Evolutionary conservation across 2,113 vertebrate genomes (phyloP), one percentile per base, ranked within the genome.

Genomic region (Phaethornis superciliosus): DNA sequence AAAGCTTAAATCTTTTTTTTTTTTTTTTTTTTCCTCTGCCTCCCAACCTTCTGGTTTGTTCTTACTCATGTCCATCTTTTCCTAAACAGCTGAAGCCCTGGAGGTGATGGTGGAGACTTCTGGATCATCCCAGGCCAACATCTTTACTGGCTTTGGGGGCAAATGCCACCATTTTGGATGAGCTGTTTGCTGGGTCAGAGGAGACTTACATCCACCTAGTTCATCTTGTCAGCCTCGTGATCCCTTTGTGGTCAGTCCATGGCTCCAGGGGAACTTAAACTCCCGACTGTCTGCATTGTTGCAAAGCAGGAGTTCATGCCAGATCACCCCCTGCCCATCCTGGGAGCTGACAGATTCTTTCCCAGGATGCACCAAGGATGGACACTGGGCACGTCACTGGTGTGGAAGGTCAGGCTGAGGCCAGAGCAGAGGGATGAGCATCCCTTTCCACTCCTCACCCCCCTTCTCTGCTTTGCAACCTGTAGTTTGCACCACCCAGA

Each of bases 281-380:
- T 49, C 52, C 17, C 19, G 51, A 32, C 52, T 12, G 20, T 9
- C 3, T 2, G 63, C 42, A 59, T 81, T 13, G 24, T 12, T 51
- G 40, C 64, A 85, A 83, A 79, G 6, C 22, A 30, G 17, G 10
- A 21, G 2, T 26, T 74, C 22, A 9, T 33, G 7, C 0, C 0
- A 0, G 1, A 32, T 0, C 0, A 28, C 20, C 0, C 0, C 1
- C 65, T 44, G 28, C 49, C 47, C 28, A 2, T 42, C 37, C 65
- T 7, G 8, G 44, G 40, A 30, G 32, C 32, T 44, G 63, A 44
- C 56, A 75, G 21, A 76, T 52, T 40, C 19, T 52, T 28, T 47
- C 33, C 24, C 2, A 21, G 47, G 47, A 47, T 0, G 9, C 0
- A 0, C 68, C 30, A 17, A 21, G 63, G 55, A 4, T 26, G 24